These are phyloP conservation scores for Sphaerodactylus townsendi DNA, from an alignment of 2,113 vertebrate species.

Conservation along the genomic window DNA sequence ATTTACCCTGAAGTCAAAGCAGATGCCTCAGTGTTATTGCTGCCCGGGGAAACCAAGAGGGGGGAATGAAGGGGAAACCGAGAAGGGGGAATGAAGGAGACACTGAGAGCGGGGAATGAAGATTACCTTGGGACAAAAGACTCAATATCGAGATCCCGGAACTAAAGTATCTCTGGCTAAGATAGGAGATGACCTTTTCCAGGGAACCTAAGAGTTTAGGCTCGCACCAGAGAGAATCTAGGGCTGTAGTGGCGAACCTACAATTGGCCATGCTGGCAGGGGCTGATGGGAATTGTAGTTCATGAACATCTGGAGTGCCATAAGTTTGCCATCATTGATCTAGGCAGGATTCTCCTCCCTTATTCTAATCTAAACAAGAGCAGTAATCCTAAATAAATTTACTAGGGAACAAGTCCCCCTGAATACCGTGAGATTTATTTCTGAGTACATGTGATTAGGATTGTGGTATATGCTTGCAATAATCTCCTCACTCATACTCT, in stretches of 20 bases:
- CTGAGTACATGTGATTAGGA: neutral
- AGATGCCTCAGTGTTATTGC: neutral
- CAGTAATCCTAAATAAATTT: neutral
- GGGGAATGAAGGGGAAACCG: neutral
- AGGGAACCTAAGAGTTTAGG: neutral
- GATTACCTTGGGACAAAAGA: neutral
- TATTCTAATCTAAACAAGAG: no score
- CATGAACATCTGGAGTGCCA: no score
- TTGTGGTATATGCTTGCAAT: neutral
- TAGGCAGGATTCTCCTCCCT: neutral
- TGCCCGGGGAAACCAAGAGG: neutral
- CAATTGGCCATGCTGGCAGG: no score
- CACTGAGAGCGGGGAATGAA: neutral
- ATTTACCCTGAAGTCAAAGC: neutral
- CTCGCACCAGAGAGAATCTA: neutral
- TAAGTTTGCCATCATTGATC: no score
- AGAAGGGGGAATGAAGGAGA: neutral
- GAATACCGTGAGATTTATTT: neutral
- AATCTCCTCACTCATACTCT: no score
- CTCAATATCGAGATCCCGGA: neutral
- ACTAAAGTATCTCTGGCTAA: neutral
- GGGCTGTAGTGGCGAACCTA: no score
- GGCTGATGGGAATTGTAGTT: no score
- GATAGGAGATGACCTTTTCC: neutral
- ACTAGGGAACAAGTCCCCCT: neutral